phyloP scores from a whole-genome alignment of 2,797 vertebrate species.

The Dendrocincla tyrannina region DNA sequence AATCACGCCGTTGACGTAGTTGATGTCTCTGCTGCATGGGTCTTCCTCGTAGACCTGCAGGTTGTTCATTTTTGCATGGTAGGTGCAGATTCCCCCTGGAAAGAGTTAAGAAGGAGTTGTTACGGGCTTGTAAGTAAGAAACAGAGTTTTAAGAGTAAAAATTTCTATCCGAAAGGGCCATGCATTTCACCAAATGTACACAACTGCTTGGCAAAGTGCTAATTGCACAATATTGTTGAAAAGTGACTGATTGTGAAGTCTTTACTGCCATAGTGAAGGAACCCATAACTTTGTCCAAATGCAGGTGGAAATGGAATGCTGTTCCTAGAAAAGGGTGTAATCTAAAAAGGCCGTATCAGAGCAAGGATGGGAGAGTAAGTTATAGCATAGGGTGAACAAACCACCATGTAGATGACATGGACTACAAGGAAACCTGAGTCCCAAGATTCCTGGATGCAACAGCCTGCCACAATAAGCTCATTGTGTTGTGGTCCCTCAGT shows the following conservation, averaged over 20 bases:
- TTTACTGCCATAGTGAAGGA: background rate
- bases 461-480: background rate
- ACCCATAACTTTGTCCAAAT: background rate
- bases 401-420: fast-evolving
- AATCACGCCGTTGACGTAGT: conserved; percentile 5
- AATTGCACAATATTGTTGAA: background rate
- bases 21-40: background rate
- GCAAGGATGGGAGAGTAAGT: background rate
- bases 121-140: background rate
- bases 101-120: background rate
- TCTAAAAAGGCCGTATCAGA: background rate
- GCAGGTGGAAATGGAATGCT: background rate
- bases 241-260: background rate
- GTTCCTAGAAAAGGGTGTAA: background rate
- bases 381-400: background rate
- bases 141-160: background rate
- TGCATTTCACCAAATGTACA: background rate
- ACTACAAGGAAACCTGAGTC: background rate
- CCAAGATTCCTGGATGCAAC: background rate
- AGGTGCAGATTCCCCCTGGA: conserved; percentile 61
- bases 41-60: background rate
- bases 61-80: conserved; percentile 23
- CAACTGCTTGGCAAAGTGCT: background rate
- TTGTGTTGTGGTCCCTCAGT: background rate
- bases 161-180: background rate